Conservation (phyloP, 1,140 invertebrate species). For the Caenorhabditis inopinata region DNA sequence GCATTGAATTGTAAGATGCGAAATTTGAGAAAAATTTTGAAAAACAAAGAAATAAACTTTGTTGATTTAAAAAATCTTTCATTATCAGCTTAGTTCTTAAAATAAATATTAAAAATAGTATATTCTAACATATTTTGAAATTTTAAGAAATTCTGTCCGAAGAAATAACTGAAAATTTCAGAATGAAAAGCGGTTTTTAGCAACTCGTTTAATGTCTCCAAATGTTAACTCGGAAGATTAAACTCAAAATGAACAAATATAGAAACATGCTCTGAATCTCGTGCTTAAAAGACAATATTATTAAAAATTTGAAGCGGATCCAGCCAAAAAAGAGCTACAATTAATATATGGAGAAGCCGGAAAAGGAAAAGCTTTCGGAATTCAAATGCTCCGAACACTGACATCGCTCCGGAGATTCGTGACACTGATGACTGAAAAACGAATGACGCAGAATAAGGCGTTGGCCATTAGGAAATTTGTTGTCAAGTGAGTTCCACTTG, state of each 20-base stretch:
- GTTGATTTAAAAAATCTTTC: not conserved
- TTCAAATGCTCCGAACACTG: not conserved
- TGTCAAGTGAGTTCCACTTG: too few species aligned
- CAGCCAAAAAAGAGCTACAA: not conserved
- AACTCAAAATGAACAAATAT: not conserved
- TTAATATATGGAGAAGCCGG: not conserved
- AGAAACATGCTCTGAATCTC: not conserved
- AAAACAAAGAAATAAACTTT: not conserved
- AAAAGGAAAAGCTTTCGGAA: not conserved
- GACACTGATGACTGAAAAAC: not conserved
- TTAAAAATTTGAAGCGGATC: too few species aligned
- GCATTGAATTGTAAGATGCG: not conserved
- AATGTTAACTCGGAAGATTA: too few species aligned
- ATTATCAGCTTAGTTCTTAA: not conserved
- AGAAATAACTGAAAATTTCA: too few species aligned
- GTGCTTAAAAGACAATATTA: not conserved
- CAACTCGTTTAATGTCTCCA: too few species aligned
- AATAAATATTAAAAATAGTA: not conserved
- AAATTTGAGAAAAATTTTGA: not conserved
- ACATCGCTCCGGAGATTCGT: not conserved
- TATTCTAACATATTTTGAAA: not conserved
- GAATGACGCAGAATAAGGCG: not conserved
- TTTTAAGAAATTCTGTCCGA: too few species aligned
- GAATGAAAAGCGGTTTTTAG: too few species aligned
- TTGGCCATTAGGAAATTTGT: not conserved